Evolutionary conservation across 1,140 invertebrate species (phyloP), one percentile per base, ranked within the genome.

Genomic region (Tribolium madens): DNA sequence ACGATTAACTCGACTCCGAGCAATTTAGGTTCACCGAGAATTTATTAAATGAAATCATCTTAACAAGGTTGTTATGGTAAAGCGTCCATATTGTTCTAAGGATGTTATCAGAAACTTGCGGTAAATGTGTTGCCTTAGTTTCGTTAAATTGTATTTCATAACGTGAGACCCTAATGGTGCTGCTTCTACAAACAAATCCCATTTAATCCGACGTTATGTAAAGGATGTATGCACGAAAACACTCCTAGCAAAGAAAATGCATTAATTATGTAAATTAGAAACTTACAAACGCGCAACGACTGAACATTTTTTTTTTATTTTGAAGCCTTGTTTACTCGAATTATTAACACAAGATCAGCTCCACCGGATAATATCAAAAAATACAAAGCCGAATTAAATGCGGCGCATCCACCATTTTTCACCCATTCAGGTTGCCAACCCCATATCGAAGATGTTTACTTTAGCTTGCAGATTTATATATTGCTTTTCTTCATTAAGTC

Each of bases 141-240:
- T 64, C 14, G 57, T 33, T 33, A 33, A 64, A 64, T 33, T 12
- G 9, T 14, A 33, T 64, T 33, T 64, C 57, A 64, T 33, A 64
- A 33, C 52, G 52, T 6, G 2, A 57, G 17, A 57, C 57, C n/a
- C 36, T 33, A 64, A 64, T 33, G 57, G 31, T n/a, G 57, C 31
- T 33, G 57, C 57, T 26, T 64, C 31, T 64, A 33, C 57, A 64
- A 64, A 64, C 57, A 64, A 64, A 64, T 64, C 57, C 57, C 57
- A 64, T 64, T 64, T 64, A 64, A 64, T 64, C 57, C 26, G 21
- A 33, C 57, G 31, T 33, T 14, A 64, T 33, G 57, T 64, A 33
- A 2, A 64, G 57, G 57, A 64, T 64, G 57, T 64, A 18, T 33
- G 57, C 52, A 18, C 52, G 15, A 42, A 7, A 42, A 42, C 17